These are phyloP conservation scores for Drosophila chauvacae DNA, from an alignment of 1,140 invertebrate genomes.

Conservation along the genomic window DNA sequence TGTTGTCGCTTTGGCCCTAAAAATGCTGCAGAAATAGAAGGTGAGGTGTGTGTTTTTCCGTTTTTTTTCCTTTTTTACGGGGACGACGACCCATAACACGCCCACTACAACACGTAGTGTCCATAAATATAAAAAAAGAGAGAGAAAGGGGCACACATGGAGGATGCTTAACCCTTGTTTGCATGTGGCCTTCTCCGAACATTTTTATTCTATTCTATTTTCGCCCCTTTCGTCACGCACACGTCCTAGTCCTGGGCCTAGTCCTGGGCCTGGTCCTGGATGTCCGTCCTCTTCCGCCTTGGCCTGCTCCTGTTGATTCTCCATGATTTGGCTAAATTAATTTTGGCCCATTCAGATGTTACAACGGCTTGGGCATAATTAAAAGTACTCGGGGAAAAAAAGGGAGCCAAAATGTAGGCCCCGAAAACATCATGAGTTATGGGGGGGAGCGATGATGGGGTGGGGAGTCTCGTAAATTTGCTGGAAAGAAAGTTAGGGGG, in stretches of 20 bases:
- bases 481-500: conserved; percentile 1
- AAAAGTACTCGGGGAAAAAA: conserved; percentile 40
- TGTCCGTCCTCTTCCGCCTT: conserved; percentile 19
- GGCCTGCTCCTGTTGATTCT: conserved; percentile 31
- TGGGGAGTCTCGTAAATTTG: conserved; percentile 18
- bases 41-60: conserved; percentile 12
- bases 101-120: conserved; percentile 78
- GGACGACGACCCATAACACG: conserved; percentile 52
- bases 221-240: conserved; percentile 50
- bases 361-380: conserved; percentile 39
- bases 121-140: conserved; percentile 75
- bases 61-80: conserved; percentile 1
- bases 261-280: conserved; percentile 1
- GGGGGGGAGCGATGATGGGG: background rate
- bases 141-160: conserved; percentile 23
- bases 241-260: conserved; percentile 16
- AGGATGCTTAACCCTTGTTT: conserved; percentile 56
- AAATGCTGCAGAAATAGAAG: conserved; percentile 40
- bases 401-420: conserved; percentile 7
- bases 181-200: conserved; percentile 20
- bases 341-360: conserved; percentile 27
- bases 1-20: conserved; percentile 76
- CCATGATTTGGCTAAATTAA: conserved; percentile 55
- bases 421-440: conserved; percentile 47
- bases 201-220: conserved; percentile 41